A percentile compares a stretch with the other conserved stretches of the same genome.
Evolutionary conservation across 1,140 invertebrate genomes (phyloP).

Genomic region (Micrasema minimum): DNA sequence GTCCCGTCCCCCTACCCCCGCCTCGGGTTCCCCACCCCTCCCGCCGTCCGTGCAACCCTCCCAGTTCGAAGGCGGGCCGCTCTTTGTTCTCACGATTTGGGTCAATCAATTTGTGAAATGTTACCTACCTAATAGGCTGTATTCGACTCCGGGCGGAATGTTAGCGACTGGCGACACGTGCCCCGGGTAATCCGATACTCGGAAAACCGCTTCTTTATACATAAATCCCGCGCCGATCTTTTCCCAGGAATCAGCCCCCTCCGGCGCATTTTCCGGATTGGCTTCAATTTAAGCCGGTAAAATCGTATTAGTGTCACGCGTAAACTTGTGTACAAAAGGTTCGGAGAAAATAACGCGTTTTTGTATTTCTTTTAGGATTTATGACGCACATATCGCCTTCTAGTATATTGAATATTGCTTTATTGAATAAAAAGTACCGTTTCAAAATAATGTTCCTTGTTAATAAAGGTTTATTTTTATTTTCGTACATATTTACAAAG

Average conservation of each 20-base stretch:
- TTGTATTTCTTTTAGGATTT: constrained; percentile 4
- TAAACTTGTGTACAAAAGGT: constrained; percentile 21
- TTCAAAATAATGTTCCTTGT: too few species aligned
- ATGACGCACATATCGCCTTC: not conserved
- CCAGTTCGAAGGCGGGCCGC: constrained; percentile 15
- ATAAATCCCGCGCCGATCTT: constrained; percentile 5
- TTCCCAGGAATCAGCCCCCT: constrained; percentile 1
- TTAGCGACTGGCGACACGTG: constrained; percentile 39
- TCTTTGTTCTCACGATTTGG: constrained; percentile 53
- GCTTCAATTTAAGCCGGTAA: constrained; percentile 37
- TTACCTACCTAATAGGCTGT: constrained; percentile 40
- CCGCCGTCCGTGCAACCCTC: not conserved
- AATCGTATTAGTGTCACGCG: constrained; percentile 34
- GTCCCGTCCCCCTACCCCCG: not conserved
- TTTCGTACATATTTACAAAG: too few species aligned
- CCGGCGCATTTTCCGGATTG: constrained; percentile 18
- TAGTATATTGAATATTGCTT: too few species aligned
- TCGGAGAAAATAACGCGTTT: too few species aligned
- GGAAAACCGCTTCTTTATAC: constrained; percentile 24
- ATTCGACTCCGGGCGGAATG: constrained; percentile 22
- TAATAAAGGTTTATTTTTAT: too few species aligned
- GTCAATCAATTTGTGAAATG: constrained; percentile 53
- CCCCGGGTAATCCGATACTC: constrained; percentile 40
- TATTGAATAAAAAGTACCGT: too few species aligned
- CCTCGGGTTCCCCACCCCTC: not conserved